Conservation (phyloP, 1,140 invertebrate genomes). For the Monomorium pharaonis region DNA sequence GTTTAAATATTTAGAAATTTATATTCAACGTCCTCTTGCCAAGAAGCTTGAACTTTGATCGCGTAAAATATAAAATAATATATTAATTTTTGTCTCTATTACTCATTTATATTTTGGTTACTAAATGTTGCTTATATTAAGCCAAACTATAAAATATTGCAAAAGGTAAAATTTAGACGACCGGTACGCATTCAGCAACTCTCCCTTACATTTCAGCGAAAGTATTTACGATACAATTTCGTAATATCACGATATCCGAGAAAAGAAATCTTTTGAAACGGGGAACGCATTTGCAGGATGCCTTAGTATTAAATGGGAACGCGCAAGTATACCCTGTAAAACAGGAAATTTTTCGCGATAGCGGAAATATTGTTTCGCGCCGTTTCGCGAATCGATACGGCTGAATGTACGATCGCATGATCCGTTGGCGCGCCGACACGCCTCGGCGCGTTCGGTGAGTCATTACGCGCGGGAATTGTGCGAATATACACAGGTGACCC, state of each 20-base stretch:
- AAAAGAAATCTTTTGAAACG: not conserved
- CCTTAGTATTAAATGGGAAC: not conserved
- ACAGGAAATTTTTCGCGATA: not conserved
- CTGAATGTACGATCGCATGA: constrained; percentile 31
- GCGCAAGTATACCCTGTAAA: not conserved
- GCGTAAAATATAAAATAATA: no score
- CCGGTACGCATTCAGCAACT: no score
- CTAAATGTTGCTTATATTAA: no score
- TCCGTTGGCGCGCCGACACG: not conserved
- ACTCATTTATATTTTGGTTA: no score
- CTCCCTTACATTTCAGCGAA: not conserved
- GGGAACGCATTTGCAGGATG: not conserved
- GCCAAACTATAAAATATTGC: no score
- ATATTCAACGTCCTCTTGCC: no score
- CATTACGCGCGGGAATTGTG: constrained; percentile 41
- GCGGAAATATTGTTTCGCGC: not conserved
- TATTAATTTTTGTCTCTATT: no score
- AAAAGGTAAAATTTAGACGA: no score
- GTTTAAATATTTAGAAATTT: no score
- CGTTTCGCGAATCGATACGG: constrained; percentile 4
- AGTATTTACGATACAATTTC: not conserved
- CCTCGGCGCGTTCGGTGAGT: constrained; percentile 21
- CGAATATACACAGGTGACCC: not conserved
- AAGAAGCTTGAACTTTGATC: no score
- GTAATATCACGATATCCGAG: not conserved